Evolutionary conservation across 2,888 invertebrate genomes (phyloP), one percentile per base, ranked within the genome.

Genomic region (Epistrophella euchroma): DNA sequence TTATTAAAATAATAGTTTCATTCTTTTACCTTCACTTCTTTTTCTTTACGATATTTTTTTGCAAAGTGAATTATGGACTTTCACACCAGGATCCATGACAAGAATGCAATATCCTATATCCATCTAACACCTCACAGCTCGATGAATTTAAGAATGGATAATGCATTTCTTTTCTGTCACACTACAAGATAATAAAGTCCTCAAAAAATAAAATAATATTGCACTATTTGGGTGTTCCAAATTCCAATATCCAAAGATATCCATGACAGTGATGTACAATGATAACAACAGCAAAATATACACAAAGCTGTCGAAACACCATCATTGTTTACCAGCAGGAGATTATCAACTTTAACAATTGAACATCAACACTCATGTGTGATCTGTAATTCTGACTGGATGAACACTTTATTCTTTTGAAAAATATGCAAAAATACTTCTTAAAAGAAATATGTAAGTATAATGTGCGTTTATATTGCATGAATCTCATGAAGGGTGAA

Each of bases 61-160:
- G 50, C 32, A 83, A 77, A 77, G 77, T 83, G 82, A 83, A 83
- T 83, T 83, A 83, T 83, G 55, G 72, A 68, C 77, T 82, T 83
- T 85, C 85, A 72, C 85, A 85, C 85, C 76, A 45, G 81, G 85
- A 81, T 66, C 45, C 80, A 43, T 64, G 56, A 71, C 32, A 71
- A 58, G 47, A 83, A 79, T 83, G 32, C n/a, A n/a, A n/a, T n/a
- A n/a, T 28, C 37, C 75, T 66, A 84, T 80, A 84, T 84, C 80
- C 75, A 45, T 37, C 75, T 72, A 43, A 85, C 75, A 81, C 81
- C 73, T 85, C 25, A 85, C 85, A 81, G 76, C 62, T 81, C 85
- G 72, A 76, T 85, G 85, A 85, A 72, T 81, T 35, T 85, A 85
- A 85, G 81, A 85, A 76, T 76, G 76, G 85, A 81, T 85, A 73